These are phyloP conservation scores for Ctenicera cuprea DNA, from an alignment of 2,888 invertebrate species.

Conservation along the genomic window DNA sequence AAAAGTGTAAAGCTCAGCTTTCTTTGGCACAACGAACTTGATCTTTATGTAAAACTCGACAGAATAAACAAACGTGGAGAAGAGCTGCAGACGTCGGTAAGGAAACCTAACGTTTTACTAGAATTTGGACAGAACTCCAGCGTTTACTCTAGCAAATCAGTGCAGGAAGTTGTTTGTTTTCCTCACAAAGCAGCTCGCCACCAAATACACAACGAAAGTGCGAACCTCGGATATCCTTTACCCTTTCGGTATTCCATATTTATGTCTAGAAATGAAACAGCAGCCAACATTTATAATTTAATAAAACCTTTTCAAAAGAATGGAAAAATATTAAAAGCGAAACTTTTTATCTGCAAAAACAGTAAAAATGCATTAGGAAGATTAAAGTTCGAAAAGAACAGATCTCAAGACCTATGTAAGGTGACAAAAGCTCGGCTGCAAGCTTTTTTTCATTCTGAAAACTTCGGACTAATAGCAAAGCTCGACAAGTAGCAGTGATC, in stretches of 20 bases:
- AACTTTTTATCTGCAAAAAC: not conserved
- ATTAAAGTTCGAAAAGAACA: not conserved
- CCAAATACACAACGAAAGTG: conserved; percentile 38
- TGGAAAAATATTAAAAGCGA: too few relatives aligned
- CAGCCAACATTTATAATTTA: not conserved
- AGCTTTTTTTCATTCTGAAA: not conserved
- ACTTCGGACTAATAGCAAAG: conserved; percentile 10
- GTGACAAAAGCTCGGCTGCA: not conserved
- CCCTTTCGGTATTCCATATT: not conserved
- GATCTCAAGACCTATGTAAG: not conserved
- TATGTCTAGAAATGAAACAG: not conserved
- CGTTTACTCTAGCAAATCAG: conserved; percentile 24
- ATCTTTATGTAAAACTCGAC: conserved; percentile 20
- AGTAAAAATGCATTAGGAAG: not conserved
- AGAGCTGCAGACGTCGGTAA: not conserved
- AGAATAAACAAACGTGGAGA: conserved; percentile 24
- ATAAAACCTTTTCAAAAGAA: too few relatives aligned
- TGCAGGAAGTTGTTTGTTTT: conserved; percentile 40
- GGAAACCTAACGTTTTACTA: conserved; percentile 20
- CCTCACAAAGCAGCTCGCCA: conserved; percentile 37
- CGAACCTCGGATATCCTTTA: conserved; percentile 35
- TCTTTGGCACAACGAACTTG: conserved; percentile 14
- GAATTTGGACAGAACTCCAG: conserved; percentile 13
- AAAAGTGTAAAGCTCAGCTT: conserved; percentile 10
- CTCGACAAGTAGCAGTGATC: conserved; percentile 25